Base-by-base conservation (phyloP, 2,113 vertebrate genomes). In the Emydocephalus ijimae region DNA sequence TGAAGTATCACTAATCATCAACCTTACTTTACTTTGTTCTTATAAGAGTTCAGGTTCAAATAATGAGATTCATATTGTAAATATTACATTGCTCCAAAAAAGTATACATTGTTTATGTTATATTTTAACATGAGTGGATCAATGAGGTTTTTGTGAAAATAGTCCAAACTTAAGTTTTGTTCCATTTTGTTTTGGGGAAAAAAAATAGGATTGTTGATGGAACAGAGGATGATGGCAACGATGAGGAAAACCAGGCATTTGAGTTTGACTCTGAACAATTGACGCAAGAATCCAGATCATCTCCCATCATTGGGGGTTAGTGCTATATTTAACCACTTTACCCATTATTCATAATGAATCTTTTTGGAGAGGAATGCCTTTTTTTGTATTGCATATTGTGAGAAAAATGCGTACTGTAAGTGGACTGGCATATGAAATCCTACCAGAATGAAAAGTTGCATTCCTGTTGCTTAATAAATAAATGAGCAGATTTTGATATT, bases 161-260 rank as follows among this genome's bases (percentile, higher is more conserved):
- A 43, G 61, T 92, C 90, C 55, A 94, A 89, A 69, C 29, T 29
- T 23, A 39, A 88, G 45, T 45, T 55, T 26, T 39, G 6, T 69
- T 69, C 4, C 9, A 0, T 64, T 64, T 64, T 64, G 26, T 94
- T 85, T 21, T 45, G 48, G 92, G 95, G 94, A 94, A 91, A 92
- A 43, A 93, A 93, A 94, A 95, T 91, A 98, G 98, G 96, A 96
- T 98, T 96, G 98, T 98, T 3, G 98, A 98, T 96, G 98, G 98
- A 48, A 98, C 96, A 95, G 98, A 98, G 97, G 98, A 98, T 90
- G 95, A 97, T 89, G 97, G 96, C 74, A 96, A 94, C 55, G 97
- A 96, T 39, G 98, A 97, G 92, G 97, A 97, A 95, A 97, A 94
- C 64, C 97, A 98, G 94, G 96, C 96, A 29, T 98, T 98, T 94